Evolutionary conservation across 2,888 invertebrate species (phyloP).

Genomic region (Mallateleia sp.): DNA sequence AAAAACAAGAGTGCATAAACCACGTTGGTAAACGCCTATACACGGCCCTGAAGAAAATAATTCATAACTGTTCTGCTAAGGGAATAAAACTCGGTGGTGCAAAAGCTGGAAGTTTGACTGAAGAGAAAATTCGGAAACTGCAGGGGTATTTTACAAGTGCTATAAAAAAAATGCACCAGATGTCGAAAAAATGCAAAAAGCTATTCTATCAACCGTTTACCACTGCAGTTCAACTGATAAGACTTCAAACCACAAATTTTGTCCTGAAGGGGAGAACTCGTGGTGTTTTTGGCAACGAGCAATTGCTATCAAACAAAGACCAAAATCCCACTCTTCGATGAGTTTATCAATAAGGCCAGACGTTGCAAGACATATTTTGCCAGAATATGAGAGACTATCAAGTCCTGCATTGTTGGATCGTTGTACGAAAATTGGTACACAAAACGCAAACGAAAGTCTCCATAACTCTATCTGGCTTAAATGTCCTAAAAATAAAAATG

Average conservation of each 20-base stretch:
- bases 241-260: background rate
- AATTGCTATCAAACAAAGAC: background rate
- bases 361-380: background rate
- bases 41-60: background rate
- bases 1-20: background rate
- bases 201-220: background rate
- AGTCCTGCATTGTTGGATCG: background rate
- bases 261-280: background rate
- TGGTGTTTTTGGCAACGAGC: constrained; percentile 5
- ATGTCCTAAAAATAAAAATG: constrained; percentile 19
- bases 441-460: constrained; percentile 13
- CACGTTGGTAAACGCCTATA: background rate
- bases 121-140: background rate
- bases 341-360: background rate
- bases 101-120: constrained; percentile 4
- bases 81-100: background rate
- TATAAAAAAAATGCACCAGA: background rate
- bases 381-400: background rate
- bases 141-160: background rate
- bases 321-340: background rate
- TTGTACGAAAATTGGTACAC: constrained; percentile 2
- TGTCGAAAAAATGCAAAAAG: background rate
- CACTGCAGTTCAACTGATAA: background rate
- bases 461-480: constrained; percentile 10
- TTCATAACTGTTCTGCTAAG: background rate